phyloP scores from a whole-genome alignment of 2,797 vertebrate species.

The Leptodactylus fallax region DNA sequence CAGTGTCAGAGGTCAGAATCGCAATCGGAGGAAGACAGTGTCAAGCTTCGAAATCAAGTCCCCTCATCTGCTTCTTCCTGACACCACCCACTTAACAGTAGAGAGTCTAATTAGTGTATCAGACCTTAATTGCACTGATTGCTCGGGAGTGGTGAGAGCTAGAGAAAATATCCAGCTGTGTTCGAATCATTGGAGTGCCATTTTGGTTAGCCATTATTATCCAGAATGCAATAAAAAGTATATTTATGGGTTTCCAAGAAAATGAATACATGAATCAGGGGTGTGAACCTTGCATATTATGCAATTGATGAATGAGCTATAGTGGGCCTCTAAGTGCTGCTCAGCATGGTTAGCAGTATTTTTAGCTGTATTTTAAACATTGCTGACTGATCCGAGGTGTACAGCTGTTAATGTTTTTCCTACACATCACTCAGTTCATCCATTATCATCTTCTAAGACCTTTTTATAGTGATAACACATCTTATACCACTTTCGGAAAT shows the following conservation, averaged over 20 bases:
- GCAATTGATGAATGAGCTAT: background rate
- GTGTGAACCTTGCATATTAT: background rate
- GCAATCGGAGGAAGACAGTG: no score
- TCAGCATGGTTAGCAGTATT: background rate
- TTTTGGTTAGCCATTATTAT: background rate
- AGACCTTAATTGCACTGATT: no score
- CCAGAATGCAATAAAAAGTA: background rate
- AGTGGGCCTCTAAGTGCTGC: constrained; percentile 19
- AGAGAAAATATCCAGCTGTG: no score
- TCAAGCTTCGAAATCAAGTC: no score
- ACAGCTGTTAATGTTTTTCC: constrained; percentile 3
- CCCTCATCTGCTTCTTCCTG: no score
- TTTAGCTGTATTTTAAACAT: background rate
- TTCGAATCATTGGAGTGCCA: no score
- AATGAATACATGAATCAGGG: background rate
- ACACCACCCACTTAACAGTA: no score
- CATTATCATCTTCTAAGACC: constrained; percentile 13
- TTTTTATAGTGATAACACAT: constrained; percentile 1
- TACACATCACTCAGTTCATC: constrained; percentile 5
- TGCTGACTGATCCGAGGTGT: constrained; percentile 1
- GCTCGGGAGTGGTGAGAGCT: no score
- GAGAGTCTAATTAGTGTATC: no score
- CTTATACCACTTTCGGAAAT: background rate
- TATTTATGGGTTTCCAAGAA: background rate
- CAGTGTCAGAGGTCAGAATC: no score